These are phyloP conservation scores for Pogonophryne albipinna DNA, from an alignment of 2,797 vertebrate genomes.

Conservation along the genomic window DNA sequence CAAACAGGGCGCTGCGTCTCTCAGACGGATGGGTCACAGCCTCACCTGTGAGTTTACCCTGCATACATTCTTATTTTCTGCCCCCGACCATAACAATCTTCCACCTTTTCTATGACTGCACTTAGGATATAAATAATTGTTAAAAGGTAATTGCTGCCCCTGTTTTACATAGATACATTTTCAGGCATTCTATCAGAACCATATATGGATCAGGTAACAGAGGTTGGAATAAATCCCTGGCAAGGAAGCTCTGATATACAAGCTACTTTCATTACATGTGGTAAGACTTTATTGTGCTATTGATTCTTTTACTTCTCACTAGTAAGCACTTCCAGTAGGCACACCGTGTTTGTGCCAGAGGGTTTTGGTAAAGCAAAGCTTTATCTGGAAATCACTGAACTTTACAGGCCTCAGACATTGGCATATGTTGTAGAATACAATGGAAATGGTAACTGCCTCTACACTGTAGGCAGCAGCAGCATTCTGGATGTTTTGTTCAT, in stretches of 20 bases:
- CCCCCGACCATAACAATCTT: constrained; percentile 16
- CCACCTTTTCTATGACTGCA: constrained; percentile 16
- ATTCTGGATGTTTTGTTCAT: constrained; percentile 24
- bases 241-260: constrained; percentile 25
- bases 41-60: constrained; percentile 22
- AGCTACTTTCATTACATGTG: constrained; percentile 43
- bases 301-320: constrained; percentile 33
- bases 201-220: constrained; percentile 35
- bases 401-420: constrained; percentile 31
- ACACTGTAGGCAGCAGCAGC: constrained; percentile 16
- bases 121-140: constrained; percentile 10
- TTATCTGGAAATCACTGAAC: constrained; percentile 55
- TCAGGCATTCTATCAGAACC: neutral
- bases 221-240: constrained; percentile 30
- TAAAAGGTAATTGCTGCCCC: constrained; percentile 26
- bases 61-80: constrained; percentile 12
- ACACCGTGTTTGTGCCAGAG: constrained; percentile 47
- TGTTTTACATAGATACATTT: constrained; percentile 25
- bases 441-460: constrained; percentile 42
- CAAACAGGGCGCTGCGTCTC: constrained; percentile 17
- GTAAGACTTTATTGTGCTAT: constrained; percentile 40
- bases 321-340: constrained; percentile 57
- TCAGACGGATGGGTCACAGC: constrained; percentile 9
- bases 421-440: constrained; percentile 68
- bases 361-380: constrained; percentile 55